phyloP scores from a whole-genome alignment of 2,113 vertebrate species.

The Siniperca knerii region DNA sequence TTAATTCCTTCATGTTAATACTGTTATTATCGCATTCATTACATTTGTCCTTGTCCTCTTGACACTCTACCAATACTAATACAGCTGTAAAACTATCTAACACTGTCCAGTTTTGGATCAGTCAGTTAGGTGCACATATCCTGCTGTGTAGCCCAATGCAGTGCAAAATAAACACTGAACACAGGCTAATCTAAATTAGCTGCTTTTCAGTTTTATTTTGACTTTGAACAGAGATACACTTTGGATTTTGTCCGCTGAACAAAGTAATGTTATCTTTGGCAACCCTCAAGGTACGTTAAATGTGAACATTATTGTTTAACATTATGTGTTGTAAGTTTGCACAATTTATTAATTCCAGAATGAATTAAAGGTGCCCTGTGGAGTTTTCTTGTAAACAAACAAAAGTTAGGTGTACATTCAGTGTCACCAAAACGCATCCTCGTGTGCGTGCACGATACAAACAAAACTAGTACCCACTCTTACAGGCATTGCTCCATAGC shows the following conservation, averaged over 20 bases:
- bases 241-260: background rate
- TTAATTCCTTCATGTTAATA: conserved; percentile 7
- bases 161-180: background rate
- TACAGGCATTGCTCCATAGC: background rate
- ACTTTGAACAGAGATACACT: too few species aligned
- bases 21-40: background rate
- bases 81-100: background rate
- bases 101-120: background rate
- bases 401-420: background rate
- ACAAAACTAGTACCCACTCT: background rate
- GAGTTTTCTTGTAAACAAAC: background rate
- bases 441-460: background rate
- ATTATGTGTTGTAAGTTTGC: background rate
- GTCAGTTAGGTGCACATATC: background rate
- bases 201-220: background rate
- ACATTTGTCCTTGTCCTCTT: background rate
- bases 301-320: background rate
- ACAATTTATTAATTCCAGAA: background rate
- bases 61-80: background rate
- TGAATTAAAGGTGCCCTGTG: background rate
- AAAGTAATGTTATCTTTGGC: background rate
- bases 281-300: background rate
- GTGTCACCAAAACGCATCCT: background rate
- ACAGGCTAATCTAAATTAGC: background rate
- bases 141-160: background rate